Percentiles rank a stretch among this genome's conserved stretches.
These are phyloP conservation scores for Leptodirus hochenwartii DNA, from an alignment of 2,888 invertebrate species.

Conservation along the genomic window DNA sequence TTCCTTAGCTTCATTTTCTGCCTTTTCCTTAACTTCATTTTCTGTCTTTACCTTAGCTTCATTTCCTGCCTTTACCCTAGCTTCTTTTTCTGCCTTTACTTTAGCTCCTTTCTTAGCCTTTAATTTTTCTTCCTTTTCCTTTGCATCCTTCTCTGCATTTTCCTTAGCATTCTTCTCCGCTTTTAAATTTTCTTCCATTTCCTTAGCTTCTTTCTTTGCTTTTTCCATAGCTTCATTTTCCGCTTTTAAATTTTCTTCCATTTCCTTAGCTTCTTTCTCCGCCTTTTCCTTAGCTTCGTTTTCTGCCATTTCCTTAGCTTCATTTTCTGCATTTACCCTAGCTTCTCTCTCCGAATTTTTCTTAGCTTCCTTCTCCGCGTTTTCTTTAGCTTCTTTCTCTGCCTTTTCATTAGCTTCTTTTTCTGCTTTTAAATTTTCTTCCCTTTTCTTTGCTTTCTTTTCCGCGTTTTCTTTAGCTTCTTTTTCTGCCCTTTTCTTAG, in stretches of 20 bases:
- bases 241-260: slow-evolving; percentile 11
- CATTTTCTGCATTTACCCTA: slow-evolving; percentile 13
- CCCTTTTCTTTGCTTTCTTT: slow-evolving; percentile 10
- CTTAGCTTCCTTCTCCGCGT: slow-evolving; percentile 10
- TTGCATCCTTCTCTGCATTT: slow-evolving; percentile 9
- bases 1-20: slow-evolving; percentile 10
- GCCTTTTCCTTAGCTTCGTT: slow-evolving; percentile 11
- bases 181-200: slow-evolving; percentile 10
- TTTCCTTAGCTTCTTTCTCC: slow-evolving; percentile 12
- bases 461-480: slow-evolving; percentile 12
- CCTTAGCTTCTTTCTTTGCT: slow-evolving; percentile 13
- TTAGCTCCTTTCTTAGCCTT: slow-evolving; percentile 22
- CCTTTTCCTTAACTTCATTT: slow-evolving; percentile 11
- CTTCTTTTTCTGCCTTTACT: slow-evolving; percentile 22
- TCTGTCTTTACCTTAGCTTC: slow-evolving; percentile 13
- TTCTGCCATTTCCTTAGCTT: slow-evolving; percentile 10
- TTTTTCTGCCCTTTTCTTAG: slow-evolving; percentile 8
- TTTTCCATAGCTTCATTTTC: slow-evolving; percentile 9
- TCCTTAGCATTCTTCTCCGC: slow-evolving; percentile 9
- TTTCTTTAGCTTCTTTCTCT: slow-evolving; percentile 11
- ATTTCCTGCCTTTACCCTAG: slow-evolving; percentile 21
- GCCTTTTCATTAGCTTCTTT: slow-evolving; percentile 9
- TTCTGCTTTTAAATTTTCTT: slow-evolving; percentile 11
- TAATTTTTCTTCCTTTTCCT: slow-evolving; percentile 11
- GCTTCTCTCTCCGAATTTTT: slow-evolving; percentile 13